These are phyloP conservation scores for Myopa tessellatipennis DNA, from an alignment of 2,888 invertebrate genomes.

Conservation along the genomic window DNA sequence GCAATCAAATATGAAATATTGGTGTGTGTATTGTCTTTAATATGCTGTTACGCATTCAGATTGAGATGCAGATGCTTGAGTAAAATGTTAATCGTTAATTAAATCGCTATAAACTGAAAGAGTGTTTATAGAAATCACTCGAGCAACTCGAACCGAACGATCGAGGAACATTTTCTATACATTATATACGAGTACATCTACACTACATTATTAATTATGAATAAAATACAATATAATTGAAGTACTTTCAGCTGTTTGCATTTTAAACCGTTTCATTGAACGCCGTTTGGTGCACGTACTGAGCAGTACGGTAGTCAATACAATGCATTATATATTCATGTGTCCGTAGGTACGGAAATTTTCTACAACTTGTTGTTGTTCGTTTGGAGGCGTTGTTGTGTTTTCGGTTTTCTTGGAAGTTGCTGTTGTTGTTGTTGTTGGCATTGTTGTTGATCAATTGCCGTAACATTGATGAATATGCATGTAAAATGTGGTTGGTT, in stretches of 20 bases:
- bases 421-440: constrained; percentile 5
- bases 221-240: not conserved
- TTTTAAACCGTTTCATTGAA: constrained; percentile 4
- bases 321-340: too few relatives aligned
- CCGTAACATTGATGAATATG: constrained; percentile 31
- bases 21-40: not conserved
- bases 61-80: too few relatives aligned
- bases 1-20: not conserved
- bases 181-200: too few relatives aligned
- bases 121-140: constrained; percentile 16
- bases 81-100: not conserved
- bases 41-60: too few relatives aligned
- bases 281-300: not conserved
- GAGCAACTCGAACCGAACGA: not conserved
- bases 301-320: not conserved
- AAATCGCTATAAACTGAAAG: not conserved
- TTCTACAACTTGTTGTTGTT: not conserved
- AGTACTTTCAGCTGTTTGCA: constrained; percentile 7
- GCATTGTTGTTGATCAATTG: constrained; percentile 29
- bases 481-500: constrained; percentile 11
- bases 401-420: not conserved
- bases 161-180: not conserved
- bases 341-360: not conserved
- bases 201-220: not conserved
- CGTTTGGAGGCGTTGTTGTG: too few relatives aligned